These are phyloP conservation scores for Oryzias javanicus DNA, from an alignment of 2,113 vertebrate species.

Conservation along the genomic window DNA sequence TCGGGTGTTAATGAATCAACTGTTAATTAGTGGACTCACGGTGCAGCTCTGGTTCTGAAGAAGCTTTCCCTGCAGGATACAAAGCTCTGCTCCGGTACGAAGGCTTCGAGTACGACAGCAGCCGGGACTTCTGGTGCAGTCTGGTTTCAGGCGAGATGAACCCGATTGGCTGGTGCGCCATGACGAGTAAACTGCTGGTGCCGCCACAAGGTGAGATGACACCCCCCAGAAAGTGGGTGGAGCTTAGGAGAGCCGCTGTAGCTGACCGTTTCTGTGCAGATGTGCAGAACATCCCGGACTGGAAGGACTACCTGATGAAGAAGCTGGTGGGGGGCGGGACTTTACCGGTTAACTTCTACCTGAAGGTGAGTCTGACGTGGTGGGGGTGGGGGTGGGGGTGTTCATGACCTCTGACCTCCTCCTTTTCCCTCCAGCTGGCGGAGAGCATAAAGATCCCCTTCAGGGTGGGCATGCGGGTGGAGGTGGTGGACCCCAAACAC, in stretches of 20 bases:
- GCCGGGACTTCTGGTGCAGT: conserved; percentile 93
- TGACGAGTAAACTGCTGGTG: conserved; percentile 94
- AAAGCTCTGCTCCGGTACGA: conserved; percentile 89
- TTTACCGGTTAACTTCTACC: conserved; percentile 90
- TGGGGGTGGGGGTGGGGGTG: no score
- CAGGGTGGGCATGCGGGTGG: conserved; percentile 86
- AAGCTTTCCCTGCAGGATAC: conserved; percentile 79
- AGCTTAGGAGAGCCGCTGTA: background rate
- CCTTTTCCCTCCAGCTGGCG: conserved; percentile 76
- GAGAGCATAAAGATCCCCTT: conserved; percentile 88
- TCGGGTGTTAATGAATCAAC: no score
- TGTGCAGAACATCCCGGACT: conserved; percentile 77
- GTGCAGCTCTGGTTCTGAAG: background rate
- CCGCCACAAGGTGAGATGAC: conserved; percentile 86
- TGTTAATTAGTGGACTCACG: no score
- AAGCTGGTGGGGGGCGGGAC: conserved; percentile 88
- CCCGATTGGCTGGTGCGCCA: conserved; percentile 94
- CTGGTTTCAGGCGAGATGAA: conserved; percentile 89
- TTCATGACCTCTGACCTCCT: no score
- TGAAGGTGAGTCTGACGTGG: conserved; percentile 80
- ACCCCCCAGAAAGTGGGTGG: background rate
- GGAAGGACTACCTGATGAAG: conserved; percentile 92
- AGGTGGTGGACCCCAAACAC: conserved; percentile 89
- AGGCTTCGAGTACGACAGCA: conserved; percentile 87
- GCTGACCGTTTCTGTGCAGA: conserved; percentile 34